Evolutionary conservation across 2,888 invertebrate species (phyloP), one percentile per base, ranked within the genome.

Genomic region (Ceraclea dissimilis): DNA sequence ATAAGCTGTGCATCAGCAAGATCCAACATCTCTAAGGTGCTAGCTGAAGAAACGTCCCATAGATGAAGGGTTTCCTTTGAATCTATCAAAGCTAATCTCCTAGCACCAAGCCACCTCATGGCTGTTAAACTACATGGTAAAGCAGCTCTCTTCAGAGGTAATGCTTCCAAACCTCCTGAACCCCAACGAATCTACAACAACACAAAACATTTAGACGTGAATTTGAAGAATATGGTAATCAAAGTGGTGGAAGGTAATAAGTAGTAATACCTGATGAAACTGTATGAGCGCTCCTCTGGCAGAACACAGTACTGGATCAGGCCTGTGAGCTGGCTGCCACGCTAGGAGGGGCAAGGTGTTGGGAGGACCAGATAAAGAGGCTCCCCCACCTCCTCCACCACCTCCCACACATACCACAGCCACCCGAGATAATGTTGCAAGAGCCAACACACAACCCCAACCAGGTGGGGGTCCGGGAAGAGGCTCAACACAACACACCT

Each of bases 351-450:
- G 98, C 31, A 97, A 81, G 6, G 90, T 89, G 54, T 85, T 81
- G 0, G 91, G 73, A 0, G 85, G 82, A 47, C 88, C 85, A 52
- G 83, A 84, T 31, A 95, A 76, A 10, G 84, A 79, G 68, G 90
- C 88, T 52, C 86, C 88, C 66, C 89, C 86, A 53, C 90, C 79
- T 1, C 92, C 88, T 65, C 86, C 83, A 55, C 92, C 79, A 58
- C 76, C 76, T 1, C 75, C 76, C 13, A 55, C 61, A 44, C 52
- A 57, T 2, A 77, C 76, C 49, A 77, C 71, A 5, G 77, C 74
- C 10, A 92, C 89, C 74, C 93, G 93, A 0, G 95, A 93, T 49
- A 97, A 78, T 1, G 97, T 95, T 1, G 95, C 97, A 79, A 98
- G 82, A 1, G 97, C 97, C 54, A 97, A 82, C 56, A 97, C 81